Evolutionary conservation across 2,113 vertebrate species (phyloP).

Genomic region (Podocnemis expansa): DNA sequence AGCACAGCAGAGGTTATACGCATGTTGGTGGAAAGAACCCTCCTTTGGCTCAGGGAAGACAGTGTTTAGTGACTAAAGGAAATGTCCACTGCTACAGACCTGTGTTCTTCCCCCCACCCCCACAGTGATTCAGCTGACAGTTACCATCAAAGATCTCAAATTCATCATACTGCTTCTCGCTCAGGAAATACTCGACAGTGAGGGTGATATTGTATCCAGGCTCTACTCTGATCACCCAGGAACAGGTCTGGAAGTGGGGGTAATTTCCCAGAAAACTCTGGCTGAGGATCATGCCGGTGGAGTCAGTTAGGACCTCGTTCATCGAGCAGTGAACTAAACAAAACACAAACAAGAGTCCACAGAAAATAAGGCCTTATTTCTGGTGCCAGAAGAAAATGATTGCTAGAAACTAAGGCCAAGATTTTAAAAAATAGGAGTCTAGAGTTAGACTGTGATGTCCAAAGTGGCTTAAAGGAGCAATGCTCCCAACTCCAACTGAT

Average conservation of each 20-base stretch:
- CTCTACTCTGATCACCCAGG: conserved; percentile 94
- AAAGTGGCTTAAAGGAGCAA: background rate
- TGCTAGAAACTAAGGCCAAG: accelerated
- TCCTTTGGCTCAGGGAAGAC: background rate
- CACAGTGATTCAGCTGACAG: background rate
- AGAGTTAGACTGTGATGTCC: background rate
- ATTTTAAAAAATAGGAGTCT: background rate
- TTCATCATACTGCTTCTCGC: conserved; percentile 94
- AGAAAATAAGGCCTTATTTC: accelerated
- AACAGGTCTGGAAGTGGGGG: conserved; percentile 96
- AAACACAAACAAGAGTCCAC: background rate
- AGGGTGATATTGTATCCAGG: conserved; percentile 92
- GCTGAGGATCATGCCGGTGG: conserved; percentile 93
- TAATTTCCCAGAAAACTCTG: conserved; percentile 92
- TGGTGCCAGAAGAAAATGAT: background rate
- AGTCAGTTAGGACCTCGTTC: conserved; percentile 91
- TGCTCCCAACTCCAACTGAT: accelerated
- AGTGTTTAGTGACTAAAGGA: background rate
- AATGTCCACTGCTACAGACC: background rate
- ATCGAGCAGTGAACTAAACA: conserved; percentile 91
- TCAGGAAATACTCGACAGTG: conserved; percentile 95
- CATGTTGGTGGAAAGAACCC: background rate
- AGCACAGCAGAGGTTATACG: background rate
- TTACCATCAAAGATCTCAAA: conserved; percentile 97
- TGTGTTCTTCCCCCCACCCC: background rate